These are phyloP conservation scores for Nycticryphes semicollaris DNA, from an alignment of 2,113 vertebrate species.

Conservation along the genomic window DNA sequence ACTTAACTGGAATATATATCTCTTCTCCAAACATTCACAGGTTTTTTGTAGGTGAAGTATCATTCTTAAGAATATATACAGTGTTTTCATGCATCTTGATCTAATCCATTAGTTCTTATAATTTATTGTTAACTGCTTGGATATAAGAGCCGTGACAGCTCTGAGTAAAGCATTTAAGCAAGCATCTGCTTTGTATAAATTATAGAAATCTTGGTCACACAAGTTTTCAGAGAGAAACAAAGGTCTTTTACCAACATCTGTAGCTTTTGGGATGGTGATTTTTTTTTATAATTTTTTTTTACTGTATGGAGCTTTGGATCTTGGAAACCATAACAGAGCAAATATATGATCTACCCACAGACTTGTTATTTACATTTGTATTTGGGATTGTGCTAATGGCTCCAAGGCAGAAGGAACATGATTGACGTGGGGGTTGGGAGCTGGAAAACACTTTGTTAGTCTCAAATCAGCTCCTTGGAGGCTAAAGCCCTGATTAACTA, in stretches of 20 bases:
- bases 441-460: neutral
- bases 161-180: constrained; percentile 42
- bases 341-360: neutral
- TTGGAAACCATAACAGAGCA: neutral
- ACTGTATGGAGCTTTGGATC: neutral
- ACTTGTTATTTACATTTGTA: neutral
- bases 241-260: constrained; percentile 12
- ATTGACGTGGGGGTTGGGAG: neutral
- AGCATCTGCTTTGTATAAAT: constrained; percentile 57
- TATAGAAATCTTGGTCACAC: constrained; percentile 11
- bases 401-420: neutral
- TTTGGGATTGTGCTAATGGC: neutral
- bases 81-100: constrained; percentile 44
- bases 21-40: neutral
- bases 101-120: constrained; percentile 35
- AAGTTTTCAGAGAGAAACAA: constrained; percentile 22
- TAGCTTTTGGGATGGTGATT: neutral
- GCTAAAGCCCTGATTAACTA: constrained; percentile 53
- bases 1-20: neutral
- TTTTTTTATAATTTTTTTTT: neutral
- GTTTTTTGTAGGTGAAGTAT: neutral
- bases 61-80: constrained; percentile 20
- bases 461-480: constrained; percentile 36
- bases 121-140: constrained; percentile 53
- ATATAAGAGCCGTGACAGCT: constrained; percentile 20